A percentile compares a stretch with the other conserved stretches of the same genome.
Evolutionary conservation across 2,113 vertebrate species (phyloP).

Genomic region (Toxotes jaculatrix): DNA sequence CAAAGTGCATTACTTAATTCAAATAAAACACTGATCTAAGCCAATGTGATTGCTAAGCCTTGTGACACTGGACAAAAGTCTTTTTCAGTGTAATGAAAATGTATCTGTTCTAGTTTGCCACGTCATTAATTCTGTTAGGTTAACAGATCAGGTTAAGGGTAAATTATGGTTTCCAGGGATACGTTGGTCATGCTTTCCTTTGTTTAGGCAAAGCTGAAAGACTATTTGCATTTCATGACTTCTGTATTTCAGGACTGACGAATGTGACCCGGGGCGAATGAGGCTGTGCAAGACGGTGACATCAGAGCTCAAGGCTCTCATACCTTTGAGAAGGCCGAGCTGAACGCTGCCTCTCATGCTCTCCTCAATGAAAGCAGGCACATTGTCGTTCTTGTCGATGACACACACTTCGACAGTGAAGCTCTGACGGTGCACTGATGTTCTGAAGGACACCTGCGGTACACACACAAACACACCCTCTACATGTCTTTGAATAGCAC

Average conservation of each 20-base stretch:
- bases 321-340: conserved; percentile 85
- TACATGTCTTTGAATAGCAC: neutral
- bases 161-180: neutral
- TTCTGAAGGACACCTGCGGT: conserved; percentile 79
- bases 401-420: conserved; percentile 81
- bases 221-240: conserved; percentile 2
- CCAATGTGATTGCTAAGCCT: neutral
- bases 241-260: neutral
- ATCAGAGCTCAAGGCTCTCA: conserved; percentile 3
- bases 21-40: neutral
- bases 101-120: neutral
- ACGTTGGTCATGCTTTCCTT: neutral
- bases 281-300: neutral
- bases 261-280: conserved; percentile 1
- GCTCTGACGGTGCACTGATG: conserved; percentile 77
- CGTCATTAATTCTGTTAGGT: neutral
- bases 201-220: neutral
- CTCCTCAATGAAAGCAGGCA: conserved; percentile 81
- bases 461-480: conserved; percentile 28
- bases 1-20: neutral
- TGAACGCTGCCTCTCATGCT: conserved; percentile 83
- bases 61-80: neutral
- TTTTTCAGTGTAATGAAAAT: neutral
- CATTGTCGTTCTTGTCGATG: conserved; percentile 86
- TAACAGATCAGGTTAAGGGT: neutral